A percentile compares a stretch with the other conserved stretches of the same genome.
phyloP scores from a whole-genome alignment of 1,140 invertebrate genomes.

The Cataglyphis hispanica region DNA sequence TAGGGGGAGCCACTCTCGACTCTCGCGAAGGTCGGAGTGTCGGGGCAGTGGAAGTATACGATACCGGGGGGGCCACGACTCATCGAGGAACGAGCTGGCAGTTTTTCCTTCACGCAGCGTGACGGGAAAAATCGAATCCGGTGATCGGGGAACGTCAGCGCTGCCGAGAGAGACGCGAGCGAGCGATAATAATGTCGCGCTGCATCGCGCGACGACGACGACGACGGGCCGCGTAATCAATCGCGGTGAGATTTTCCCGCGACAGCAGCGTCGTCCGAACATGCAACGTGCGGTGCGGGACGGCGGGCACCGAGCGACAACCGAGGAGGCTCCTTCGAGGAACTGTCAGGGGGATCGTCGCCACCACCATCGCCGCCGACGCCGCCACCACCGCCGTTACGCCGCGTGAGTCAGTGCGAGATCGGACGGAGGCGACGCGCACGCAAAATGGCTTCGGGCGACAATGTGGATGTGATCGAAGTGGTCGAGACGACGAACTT shows the following conservation, averaged over 20 bases:
- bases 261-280: slow-evolving; percentile 44
- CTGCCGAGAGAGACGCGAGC: too few species aligned
- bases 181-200: slow-evolving; percentile 34
- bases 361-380: slow-evolving; percentile 38
- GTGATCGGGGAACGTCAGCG: background rate
- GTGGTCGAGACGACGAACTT: slow-evolving; percentile 86
- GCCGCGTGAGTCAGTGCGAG: slow-evolving; percentile 73
- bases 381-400: slow-evolving; percentile 47
- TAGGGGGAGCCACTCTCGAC: slow-evolving; percentile 64
- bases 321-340: slow-evolving; percentile 69
- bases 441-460: slow-evolving; percentile 90
- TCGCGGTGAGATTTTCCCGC: slow-evolving; percentile 15
- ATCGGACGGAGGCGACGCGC: slow-evolving; percentile 72
- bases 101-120: background rate
- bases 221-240: slow-evolving; percentile 53
- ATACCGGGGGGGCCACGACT: too few species aligned
- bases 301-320: slow-evolving; percentile 65
- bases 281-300: slow-evolving; percentile 53
- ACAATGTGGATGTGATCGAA: slow-evolving; percentile 90
- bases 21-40: slow-evolving; percentile 29
- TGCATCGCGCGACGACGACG: slow-evolving; percentile 48
- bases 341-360: slow-evolving; percentile 71
- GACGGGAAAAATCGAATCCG: too few species aligned
- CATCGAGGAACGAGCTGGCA: background rate
- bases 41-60: slow-evolving; percentile 16